phyloP scores from a whole-genome alignment of 1,140 invertebrate genomes.

The Acromyrmex heyeri region DNA sequence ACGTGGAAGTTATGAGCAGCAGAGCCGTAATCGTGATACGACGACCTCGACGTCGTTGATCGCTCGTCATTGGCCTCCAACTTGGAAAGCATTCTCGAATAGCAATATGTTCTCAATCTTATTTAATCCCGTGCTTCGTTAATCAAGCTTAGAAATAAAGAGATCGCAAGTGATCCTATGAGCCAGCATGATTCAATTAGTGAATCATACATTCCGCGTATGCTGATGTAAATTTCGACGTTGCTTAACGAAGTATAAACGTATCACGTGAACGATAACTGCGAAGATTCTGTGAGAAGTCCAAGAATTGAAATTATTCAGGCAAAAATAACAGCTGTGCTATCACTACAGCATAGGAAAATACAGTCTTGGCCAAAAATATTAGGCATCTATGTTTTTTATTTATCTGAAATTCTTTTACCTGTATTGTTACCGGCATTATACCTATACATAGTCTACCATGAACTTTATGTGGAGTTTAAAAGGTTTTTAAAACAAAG shows the following conservation, averaged over 20 bases:
- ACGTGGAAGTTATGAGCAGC: conserved; percentile 22
- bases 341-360: background rate
- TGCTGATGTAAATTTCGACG: background rate
- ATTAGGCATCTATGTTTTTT: too few relatives aligned
- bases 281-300: background rate
- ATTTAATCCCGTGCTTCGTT: background rate
- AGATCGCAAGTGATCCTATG: background rate
- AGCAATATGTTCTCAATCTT: background rate
- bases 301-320: conserved; percentile 6
- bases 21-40: conserved; percentile 8
- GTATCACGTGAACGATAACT: background rate
- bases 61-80: conserved; percentile 10
- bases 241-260: background rate
- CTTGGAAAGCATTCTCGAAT: background rate
- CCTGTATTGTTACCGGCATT: too few relatives aligned
- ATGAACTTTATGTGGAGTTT: too few relatives aligned
- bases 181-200: background rate
- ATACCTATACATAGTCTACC: too few relatives aligned
- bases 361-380: too few relatives aligned
- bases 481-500: too few relatives aligned
- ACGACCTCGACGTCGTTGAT: conserved; percentile 17
- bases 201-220: conserved; percentile 19
- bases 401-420: too few relatives aligned
- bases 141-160: background rate
- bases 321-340: background rate